A percentile compares a stretch with the other conserved stretches of the same genome.
These are phyloP conservation scores for Chaenogobius annularis DNA, from an alignment of 2,113 vertebrate species.

Conservation along the genomic window DNA sequence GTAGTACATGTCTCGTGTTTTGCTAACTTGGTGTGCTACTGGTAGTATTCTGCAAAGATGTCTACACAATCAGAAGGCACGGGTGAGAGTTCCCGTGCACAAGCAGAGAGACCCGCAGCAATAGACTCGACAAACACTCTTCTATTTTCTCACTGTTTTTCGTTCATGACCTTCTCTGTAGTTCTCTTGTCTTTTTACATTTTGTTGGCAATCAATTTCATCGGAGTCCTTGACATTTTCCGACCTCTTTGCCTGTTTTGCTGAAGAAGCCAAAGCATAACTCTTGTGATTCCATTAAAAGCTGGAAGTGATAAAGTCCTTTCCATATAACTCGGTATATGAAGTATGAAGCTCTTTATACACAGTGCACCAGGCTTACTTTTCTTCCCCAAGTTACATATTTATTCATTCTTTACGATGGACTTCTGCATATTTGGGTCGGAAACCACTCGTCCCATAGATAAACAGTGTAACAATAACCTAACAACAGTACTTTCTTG, in stretches of 20 bases:
- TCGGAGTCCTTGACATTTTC: slow-evolving; percentile 51
- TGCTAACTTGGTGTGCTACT: no score
- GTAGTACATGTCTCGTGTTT: no score
- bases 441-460: slow-evolving; percentile 27
- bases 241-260: slow-evolving; percentile 51
- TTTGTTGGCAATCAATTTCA: slow-evolving; percentile 47
- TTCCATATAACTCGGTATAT: slow-evolving; percentile 46
- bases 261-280: slow-evolving; percentile 56
- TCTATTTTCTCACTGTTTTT: not conserved
- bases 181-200: slow-evolving; percentile 27
- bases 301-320: slow-evolving; percentile 64
- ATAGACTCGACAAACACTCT: no score
- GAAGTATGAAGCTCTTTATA: slow-evolving; percentile 67
- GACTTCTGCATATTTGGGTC: not conserved
- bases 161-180: slow-evolving; percentile 5
- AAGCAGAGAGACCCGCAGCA: no score
- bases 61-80: no score
- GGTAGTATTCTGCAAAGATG: no score
- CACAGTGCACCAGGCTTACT: slow-evolving; percentile 47
- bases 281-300: slow-evolving; percentile 61
- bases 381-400: slow-evolving; percentile 14
- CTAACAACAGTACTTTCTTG: not conserved
- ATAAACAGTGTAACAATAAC: slow-evolving; percentile 29
- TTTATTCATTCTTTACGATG: slow-evolving; percentile 24
- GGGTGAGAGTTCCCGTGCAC: no score